Evolutionary conservation across 1,140 invertebrate genomes (phyloP).

Genomic region (Doryteuthis pealeii): DNA sequence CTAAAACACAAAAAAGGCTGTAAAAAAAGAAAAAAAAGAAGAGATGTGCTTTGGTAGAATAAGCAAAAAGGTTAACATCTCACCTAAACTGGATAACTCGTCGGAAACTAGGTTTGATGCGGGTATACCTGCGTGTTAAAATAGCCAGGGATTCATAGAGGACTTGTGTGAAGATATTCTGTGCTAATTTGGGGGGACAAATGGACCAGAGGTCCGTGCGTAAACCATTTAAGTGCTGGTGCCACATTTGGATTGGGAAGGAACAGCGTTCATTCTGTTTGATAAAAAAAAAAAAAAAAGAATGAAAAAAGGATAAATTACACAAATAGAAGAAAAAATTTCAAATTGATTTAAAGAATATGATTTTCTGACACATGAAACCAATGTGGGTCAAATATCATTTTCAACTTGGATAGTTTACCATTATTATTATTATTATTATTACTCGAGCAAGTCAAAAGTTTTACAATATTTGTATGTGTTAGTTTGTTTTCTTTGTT

Average conservation of each 20-base stretch:
- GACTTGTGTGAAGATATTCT: conserved; percentile 43
- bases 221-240: conserved; percentile 48
- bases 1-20: too few species aligned
- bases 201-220: conserved; percentile 50
- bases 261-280: conserved; percentile 53
- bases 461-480: too few species aligned
- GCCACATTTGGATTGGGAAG: conserved; percentile 57
- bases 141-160: conserved; percentile 51
- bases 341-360: too few species aligned
- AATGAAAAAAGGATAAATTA: background rate
- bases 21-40: too few species aligned
- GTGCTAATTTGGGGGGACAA: conserved; percentile 47
- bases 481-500: too few species aligned
- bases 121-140: conserved; percentile 46
- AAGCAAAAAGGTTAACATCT: background rate
- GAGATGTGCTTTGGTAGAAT: too few species aligned
- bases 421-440: too few species aligned
- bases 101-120: conserved; percentile 47
- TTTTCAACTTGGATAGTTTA: too few species aligned
- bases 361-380: too few species aligned
- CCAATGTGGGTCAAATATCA: too few species aligned
- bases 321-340: too few species aligned
- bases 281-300: background rate
- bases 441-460: too few species aligned
- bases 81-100: conserved; percentile 50